Conservation (phyloP, 64 coral and sea anemone species). For the Stylophora pistillata region DNA sequence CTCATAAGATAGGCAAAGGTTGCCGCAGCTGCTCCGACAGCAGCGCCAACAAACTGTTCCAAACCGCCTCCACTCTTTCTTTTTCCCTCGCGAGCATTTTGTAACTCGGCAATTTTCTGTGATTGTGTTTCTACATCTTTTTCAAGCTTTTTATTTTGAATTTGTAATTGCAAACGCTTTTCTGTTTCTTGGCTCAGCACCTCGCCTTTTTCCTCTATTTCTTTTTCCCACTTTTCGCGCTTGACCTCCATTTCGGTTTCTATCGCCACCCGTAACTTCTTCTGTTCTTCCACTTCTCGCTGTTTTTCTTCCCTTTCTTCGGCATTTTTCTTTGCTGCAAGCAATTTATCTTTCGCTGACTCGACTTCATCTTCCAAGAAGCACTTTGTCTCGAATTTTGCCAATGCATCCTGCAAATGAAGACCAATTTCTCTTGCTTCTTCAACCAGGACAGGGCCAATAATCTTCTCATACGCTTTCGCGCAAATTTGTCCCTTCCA, state of each 20-base stretch:
- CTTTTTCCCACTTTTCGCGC: constrained; percentile 14
- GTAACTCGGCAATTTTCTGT: background rate
- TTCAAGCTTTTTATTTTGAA: background rate
- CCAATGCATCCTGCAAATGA: background rate
- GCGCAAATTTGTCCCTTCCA: constrained; percentile 61
- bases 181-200: background rate
- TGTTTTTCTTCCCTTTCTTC: background rate
- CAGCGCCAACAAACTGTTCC: background rate
- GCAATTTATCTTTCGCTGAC: background rate
- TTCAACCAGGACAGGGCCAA: constrained; percentile 38
- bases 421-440: background rate
- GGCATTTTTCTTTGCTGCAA: constrained; percentile 9
- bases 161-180: background rate
- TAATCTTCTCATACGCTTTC: constrained; percentile 15
- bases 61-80: background rate
- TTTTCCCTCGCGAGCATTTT: background rate
- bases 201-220: constrained; percentile 31
- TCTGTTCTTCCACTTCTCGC: constrained; percentile 16
- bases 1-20: too few relatives aligned
- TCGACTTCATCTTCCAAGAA: constrained; percentile 2
- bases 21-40: background rate
- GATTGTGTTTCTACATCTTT: background rate
- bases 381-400: background rate
- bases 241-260: background rate
- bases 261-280: background rate